These are phyloP conservation scores for Patiria pectinifera DNA, from an alignment of 53 echinoderm and acorn worm genomes.

Conservation along the genomic window DNA sequence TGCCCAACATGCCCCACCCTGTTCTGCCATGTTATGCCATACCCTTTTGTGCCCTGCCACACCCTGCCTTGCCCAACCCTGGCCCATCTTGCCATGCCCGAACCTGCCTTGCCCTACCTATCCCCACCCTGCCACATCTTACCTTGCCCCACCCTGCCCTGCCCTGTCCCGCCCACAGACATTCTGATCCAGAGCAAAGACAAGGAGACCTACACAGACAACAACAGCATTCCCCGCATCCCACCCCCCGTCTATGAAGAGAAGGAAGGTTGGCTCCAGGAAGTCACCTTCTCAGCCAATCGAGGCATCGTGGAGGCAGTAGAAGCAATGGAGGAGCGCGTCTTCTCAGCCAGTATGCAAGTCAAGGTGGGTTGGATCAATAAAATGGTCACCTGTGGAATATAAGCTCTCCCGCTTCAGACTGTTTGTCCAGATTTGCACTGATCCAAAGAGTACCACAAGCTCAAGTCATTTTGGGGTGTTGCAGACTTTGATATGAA, in stretches of 20 bases:
- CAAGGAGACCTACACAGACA: conserved; percentile 3
- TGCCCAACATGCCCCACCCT: no score
- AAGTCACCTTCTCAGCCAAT: conserved; percentile 79
- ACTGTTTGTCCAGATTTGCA: no score
- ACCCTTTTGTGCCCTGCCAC: no score
- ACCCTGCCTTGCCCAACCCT: no score
- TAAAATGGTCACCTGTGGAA: background rate
- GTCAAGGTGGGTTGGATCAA: conserved; percentile 72
- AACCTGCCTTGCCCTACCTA: no score
- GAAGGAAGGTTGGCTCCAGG: conserved; percentile 61
- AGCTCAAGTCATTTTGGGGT: no score
- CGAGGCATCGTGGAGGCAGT: conserved; percentile 77
- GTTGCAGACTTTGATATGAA: no score
- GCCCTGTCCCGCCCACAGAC: conserved; percentile 11
- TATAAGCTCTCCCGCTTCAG: background rate
- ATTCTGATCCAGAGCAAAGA: conserved; percentile 45
- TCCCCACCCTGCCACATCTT: no score
- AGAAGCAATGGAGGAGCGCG: conserved; percentile 93
- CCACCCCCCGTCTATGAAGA: conserved; percentile 62
- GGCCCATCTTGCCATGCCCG: no score
- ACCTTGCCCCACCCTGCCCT: no score
- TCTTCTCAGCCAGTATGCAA: conserved; percentile 92
- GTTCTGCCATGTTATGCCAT: no score
- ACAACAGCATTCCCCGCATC: conserved; percentile 31
- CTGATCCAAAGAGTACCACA: no score